A percentile compares a stretch with the other conserved stretches of the same genome.
Conservation (phyloP, 2,113 vertebrate species). For the Sitta europaea region DNA sequence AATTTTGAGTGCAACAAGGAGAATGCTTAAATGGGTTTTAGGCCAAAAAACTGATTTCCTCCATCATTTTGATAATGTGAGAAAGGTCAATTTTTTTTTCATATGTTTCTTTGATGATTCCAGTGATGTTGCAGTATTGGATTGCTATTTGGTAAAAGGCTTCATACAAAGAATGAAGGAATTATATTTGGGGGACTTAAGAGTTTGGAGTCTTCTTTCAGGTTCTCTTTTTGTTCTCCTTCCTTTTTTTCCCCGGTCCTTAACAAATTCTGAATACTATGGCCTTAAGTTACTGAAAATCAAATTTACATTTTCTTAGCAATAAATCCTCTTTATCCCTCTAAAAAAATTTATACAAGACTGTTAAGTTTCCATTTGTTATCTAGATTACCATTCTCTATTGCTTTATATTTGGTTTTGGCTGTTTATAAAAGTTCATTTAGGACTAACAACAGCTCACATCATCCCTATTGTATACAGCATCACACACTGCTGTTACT, state of each 20-base stretch:
- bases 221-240: not conserved
- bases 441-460: not conserved
- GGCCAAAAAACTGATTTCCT: not conserved
- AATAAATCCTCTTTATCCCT: not conserved
- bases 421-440: not conserved
- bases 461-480: not conserved
- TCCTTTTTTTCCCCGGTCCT: too few relatives aligned
- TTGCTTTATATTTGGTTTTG: not conserved
- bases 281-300: not conserved
- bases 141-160: not conserved
- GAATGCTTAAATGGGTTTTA: not conserved
- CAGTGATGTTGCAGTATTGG: not conserved
- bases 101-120: not conserved
- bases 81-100: not conserved
- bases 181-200: not conserved
- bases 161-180: not conserved
- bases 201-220: not conserved
- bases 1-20: not conserved
- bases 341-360: not conserved
- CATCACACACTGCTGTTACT: not conserved
- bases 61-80: not conserved
- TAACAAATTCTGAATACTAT: not conserved
- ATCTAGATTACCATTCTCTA: not conserved
- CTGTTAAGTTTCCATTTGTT: not conserved
- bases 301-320: not conserved